Evolutionary conservation across 2,797 vertebrate species (phyloP).

Genomic region (Sphenopsis melanotis): DNA sequence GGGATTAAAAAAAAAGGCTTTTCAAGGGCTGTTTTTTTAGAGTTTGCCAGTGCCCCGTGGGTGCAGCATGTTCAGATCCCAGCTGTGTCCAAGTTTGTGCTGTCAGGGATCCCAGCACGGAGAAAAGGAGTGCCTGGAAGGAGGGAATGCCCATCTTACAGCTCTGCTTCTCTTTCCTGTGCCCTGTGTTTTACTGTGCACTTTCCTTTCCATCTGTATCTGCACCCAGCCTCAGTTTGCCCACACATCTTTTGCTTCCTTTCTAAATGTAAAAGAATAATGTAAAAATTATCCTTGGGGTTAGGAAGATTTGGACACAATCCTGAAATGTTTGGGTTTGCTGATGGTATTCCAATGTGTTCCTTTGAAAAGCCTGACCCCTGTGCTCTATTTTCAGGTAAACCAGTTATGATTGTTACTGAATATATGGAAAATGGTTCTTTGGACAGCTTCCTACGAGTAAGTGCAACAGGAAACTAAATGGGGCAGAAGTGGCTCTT

Average conservation of each 20-base stretch:
- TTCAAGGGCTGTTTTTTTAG: neutral
- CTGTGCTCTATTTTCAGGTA: conserved; percentile 68
- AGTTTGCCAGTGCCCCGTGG: accelerated
- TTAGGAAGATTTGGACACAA: neutral
- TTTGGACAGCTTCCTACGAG: conserved; percentile 81
- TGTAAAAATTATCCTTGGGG: neutral
- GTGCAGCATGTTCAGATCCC: accelerated
- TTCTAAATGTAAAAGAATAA: neutral
- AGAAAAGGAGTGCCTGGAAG: neutral
- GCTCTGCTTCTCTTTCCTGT: neutral
- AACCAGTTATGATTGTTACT: conserved; percentile 84
- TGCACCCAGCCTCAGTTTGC: neutral
- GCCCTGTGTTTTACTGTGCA: neutral
- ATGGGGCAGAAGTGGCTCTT: neutral
- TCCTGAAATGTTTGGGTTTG: conserved; percentile 58
- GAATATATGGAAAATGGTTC: conserved; percentile 86
- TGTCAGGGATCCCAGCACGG: accelerated
- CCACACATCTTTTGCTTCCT: neutral
- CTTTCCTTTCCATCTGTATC: neutral
- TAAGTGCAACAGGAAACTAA: conserved; percentile 50
- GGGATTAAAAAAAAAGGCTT: neutral
- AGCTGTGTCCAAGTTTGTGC: neutral
- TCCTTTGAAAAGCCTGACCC: neutral
- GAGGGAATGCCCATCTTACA: neutral
- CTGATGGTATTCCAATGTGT: neutral